These are phyloP conservation scores for Albula goreensis DNA, from an alignment of 2,113 vertebrate genomes.

Conservation along the genomic window DNA sequence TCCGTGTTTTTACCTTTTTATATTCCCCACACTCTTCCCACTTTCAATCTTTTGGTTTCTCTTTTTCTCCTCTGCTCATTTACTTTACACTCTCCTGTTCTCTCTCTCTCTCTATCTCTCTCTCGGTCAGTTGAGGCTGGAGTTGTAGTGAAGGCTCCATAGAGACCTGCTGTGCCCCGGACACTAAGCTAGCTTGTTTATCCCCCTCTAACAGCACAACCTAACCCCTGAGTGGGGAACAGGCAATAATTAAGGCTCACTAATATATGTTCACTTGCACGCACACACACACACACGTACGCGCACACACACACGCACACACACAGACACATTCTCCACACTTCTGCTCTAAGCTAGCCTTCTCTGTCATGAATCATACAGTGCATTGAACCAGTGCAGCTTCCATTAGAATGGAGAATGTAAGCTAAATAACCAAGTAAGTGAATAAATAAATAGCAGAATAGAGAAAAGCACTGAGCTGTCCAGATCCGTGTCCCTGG, in stretches of 20 bases:
- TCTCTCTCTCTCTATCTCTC: no score
- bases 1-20: not conserved
- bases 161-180: not conserved
- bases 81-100: not conserved
- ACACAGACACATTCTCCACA: not conserved
- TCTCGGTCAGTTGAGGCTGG: not conserved
- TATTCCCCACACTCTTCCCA: not conserved
- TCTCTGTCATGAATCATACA: not conserved
- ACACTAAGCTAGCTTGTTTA: not conserved
- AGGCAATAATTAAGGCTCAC: not conserved
- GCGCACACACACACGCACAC: not conserved
- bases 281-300: not conserved
- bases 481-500: not conserved
- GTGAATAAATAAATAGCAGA: conserved; percentile 18
- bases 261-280: no score
- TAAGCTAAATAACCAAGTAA: not conserved
- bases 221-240: no score
- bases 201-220: not conserved
- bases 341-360: not conserved
- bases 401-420: not conserved
- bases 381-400: not conserved
- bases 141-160: not conserved
- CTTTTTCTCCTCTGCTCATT: not conserved
- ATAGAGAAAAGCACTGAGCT: not conserved
- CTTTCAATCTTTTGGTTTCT: conserved; percentile 24